Evolutionary conservation across 1,140 invertebrate genomes (phyloP), one percentile per base, ranked within the genome.

Genomic region (Drosophila kepulauana): DNA sequence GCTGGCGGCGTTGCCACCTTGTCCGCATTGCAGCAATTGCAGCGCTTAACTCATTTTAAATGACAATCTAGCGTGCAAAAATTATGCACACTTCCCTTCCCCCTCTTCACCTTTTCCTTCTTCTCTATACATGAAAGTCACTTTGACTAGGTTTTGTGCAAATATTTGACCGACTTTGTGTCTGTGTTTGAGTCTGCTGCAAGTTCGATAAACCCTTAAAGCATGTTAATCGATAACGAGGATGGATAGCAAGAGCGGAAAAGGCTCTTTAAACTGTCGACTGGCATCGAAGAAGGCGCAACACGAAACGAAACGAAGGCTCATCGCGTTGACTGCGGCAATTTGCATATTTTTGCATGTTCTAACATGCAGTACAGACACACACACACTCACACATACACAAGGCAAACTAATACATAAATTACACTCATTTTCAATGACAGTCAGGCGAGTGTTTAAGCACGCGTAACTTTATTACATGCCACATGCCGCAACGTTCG

Each of bases 341-440:
- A 89, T 89, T 89, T 89, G 85, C 85, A 89, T 89, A 89, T 79
- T 89, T 88, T 81, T 88, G 81, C 85, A 88, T 88, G 85, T 89
- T 88, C 89, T 80, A 80, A 78, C 82, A 77, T 86, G 79, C 82
- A 77, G 67, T 65, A 75, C 68, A 77, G 48, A 76, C 57, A 51
- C 63, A 72, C 33, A 69, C 70, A 66, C 25, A 67, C 51, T 58
- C 51, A 63, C 67, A 87, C 63, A 73, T 67, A 76, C 64, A 86
- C 70, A 75, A 58, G 11, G 15, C 67, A 88, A 72, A 56, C 73
- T 76, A 67, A 76, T 72, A 76, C 74, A 76, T 76, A 76, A 76
- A 76, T 76, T 76, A 76, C 69, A 61, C 62, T 72, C 74, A 66
- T 76, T 76, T 76, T 73, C 56, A 76, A 72, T 76, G 80, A 75